Conservation (phyloP, 2,797 vertebrate species). For the Pipistrellus nathusii region DNA sequence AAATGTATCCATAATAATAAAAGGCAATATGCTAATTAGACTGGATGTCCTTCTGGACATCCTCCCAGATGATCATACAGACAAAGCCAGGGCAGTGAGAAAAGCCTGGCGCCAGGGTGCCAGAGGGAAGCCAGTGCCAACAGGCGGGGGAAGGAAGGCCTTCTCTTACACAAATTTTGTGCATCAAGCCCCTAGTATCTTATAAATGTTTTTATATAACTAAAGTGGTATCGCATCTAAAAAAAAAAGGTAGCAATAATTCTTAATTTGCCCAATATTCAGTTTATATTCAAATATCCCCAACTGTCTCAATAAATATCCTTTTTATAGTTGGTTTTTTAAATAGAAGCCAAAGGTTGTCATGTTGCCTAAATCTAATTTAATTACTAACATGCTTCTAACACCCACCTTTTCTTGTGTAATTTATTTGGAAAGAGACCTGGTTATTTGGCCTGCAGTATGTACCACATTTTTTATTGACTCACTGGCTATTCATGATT, state of each 20-base stretch:
- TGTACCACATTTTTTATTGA: neutral
- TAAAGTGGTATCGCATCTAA: neutral
- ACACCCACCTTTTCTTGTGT: neutral
- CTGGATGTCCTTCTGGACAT: no score
- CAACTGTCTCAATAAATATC: neutral
- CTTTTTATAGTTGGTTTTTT: neutral
- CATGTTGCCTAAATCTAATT: constrained; percentile 18
- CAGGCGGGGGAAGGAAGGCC: no score
- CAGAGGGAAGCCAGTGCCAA: no score
- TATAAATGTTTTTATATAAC: neutral
- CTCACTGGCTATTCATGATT: neutral
- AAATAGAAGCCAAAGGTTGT: constrained; percentile 49
- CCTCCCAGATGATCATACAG: no score
- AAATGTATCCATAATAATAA: neutral
- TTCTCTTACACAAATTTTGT: no score
- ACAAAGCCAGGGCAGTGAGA: no score
- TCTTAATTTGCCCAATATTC: neutral
- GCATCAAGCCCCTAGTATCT: neutral
- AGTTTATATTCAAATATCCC: constrained; percentile 1
- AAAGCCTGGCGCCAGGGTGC: no score
- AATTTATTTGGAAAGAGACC: neutral
- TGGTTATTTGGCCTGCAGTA: neutral
- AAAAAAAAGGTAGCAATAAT: neutral
- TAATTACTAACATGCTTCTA: constrained; percentile 19
- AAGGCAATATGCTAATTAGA: no score